Base-by-base conservation (phyloP, 1,140 invertebrate genomes). In the Drosophila bocqueti region DNA sequence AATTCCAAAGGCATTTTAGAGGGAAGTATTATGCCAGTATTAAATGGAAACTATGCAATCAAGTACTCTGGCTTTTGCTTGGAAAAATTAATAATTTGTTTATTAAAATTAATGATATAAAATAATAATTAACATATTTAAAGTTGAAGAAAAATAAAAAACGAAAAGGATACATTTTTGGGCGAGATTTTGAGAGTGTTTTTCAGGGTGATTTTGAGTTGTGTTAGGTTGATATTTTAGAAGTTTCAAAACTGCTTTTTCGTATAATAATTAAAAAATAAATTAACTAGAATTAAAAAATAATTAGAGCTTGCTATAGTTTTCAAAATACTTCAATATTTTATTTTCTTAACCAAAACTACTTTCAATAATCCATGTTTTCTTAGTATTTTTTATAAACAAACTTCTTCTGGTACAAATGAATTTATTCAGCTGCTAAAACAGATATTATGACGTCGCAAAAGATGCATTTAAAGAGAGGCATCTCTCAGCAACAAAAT, bases 401-500 rank as follows among this genome's bases (percentile, higher is more conserved):
- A 58, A 61, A 43, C 26, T 16, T 5, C 2, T 60, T 16, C 29
- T 18, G 15, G 7, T 36, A 62, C 29, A 18, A 45, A 34, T 45
- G 26, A 62, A 16, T 45, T 64, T 24, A 7, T 57, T 11, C 8
- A 40, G 4, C 4, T 58, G 21, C 13, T 29, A 29, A 59, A 16
- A 10, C 10, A 13, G n/a, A 13, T 42, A 24, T 21, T 60, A 31
- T 59, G 54, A 40, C 54, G 55, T 18, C 62, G 6, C n/a, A 34
- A 54, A 69, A 68, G 63, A 69, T 69, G 47, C 63, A 67, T 49
- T 69, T 65, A 3, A 24, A 58, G 40, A 46, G 65, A 49, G 18
- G 45, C 61, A 68, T 66, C 66, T 65, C 26, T 15, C 29, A 11
- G 40, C 34, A 69, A 49, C 34, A 69, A 49, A n/a, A 13, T 18